These are phyloP conservation scores for Ia io DNA, from an alignment of 2,113 vertebrate species.

Conservation along the genomic window DNA sequence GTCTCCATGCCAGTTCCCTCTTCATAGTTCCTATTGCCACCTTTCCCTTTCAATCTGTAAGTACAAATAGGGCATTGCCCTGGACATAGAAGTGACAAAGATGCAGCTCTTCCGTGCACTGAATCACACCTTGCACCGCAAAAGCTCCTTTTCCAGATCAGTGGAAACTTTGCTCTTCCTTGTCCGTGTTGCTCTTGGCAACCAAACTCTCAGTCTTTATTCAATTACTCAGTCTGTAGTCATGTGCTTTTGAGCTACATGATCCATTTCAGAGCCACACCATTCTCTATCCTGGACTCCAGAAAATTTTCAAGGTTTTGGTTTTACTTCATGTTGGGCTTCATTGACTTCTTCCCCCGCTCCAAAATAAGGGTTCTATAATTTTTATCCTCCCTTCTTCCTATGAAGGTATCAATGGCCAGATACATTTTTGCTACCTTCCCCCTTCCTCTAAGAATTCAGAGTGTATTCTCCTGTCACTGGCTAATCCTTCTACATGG, in stretches of 20 bases:
- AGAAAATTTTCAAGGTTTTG: not conserved
- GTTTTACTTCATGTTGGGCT: not conserved
- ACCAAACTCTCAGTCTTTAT: constrained; percentile 60
- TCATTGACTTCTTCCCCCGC: not conserved
- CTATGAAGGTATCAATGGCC: not conserved
- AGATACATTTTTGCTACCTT: not conserved
- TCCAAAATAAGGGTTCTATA: not conserved
- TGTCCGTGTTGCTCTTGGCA: constrained; percentile 69
- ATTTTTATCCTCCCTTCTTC: not conserved
- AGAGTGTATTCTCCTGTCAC: not conserved
- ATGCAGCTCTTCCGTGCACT: not conserved
- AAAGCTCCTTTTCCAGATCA: constrained; percentile 55
- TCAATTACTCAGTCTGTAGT: constrained; percentile 57
- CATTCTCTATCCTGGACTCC: not conserved
- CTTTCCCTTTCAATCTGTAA: not conserved
- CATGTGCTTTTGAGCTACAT: not conserved
- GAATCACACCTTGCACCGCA: constrained; percentile 46
- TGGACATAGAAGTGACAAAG: not conserved
- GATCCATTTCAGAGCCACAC: not conserved
- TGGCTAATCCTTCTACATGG: not conserved
- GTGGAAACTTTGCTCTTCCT: constrained; percentile 46
- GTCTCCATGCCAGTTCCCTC: not conserved
- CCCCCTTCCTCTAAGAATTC: not conserved
- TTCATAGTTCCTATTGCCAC: not conserved
- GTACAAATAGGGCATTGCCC: not conserved